A percentile compares a stretch with the other conserved stretches of the same genome.
Evolutionary conservation across 2,888 invertebrate species (phyloP).

Genomic region (Drymonia ruficornis): DNA sequence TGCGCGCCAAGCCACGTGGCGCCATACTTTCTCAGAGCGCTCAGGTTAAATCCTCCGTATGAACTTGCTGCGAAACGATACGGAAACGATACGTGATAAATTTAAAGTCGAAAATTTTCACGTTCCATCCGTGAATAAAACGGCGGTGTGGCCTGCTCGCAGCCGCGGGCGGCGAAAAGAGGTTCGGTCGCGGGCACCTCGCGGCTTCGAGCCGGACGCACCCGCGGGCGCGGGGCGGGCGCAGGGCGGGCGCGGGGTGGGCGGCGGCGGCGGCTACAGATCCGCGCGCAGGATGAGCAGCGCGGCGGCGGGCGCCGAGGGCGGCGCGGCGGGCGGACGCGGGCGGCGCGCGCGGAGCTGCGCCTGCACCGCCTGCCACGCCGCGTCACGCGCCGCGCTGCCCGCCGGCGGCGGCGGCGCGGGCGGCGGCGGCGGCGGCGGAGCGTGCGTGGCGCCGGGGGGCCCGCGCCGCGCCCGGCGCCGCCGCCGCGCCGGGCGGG

Average conservation of each 20-base stretch:
- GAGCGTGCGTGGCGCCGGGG: conserved; percentile 12
- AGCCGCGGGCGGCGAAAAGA: too few species aligned
- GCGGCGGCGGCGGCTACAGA: conserved; percentile 45
- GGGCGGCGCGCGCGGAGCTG: conserved; percentile 57
- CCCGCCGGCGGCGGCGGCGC: conserved; percentile 13
- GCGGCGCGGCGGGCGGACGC: conserved; percentile 37
- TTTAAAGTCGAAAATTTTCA: too few species aligned
- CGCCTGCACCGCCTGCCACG: conserved; percentile 72
- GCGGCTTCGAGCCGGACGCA: conserved; percentile 33
- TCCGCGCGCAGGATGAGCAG: conserved; percentile 69
- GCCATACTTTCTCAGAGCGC: too few species aligned
- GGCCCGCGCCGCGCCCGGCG: conserved; percentile 11
- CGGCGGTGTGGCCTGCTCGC: too few species aligned
- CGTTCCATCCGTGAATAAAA: too few species aligned
- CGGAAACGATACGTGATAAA: too few species aligned
- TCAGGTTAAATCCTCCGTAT: too few species aligned
- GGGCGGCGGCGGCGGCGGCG: conserved; percentile 15
- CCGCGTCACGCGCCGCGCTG: conserved; percentile 46
- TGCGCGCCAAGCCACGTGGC: too few species aligned
- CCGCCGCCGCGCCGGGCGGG: conserved; percentile 19
- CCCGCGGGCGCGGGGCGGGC: conserved; percentile 59
- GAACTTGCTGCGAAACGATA: too few species aligned
- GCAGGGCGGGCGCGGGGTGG: conserved; percentile 40
- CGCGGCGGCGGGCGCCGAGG: conserved; percentile 52
- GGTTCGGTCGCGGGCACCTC: background rate